Conservation (phyloP, 2,113 vertebrate species). For the Crypturellus undulatus region DNA sequence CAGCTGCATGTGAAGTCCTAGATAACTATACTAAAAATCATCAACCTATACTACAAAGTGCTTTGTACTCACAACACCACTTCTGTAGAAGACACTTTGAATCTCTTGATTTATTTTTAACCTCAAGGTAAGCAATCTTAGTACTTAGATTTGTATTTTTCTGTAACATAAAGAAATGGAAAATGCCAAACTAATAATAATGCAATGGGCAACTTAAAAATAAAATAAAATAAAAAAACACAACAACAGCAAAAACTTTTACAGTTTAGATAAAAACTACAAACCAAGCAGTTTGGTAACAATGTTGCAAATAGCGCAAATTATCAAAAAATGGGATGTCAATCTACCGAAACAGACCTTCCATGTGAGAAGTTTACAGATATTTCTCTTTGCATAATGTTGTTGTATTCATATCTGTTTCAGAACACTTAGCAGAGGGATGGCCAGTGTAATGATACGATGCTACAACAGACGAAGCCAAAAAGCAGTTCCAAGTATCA, state of each 20-base stretch:
- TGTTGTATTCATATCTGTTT: background rate
- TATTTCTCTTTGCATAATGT: background rate
- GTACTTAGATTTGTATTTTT: background rate
- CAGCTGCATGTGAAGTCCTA: background rate
- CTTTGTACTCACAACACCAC: background rate
- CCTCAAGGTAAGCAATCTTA: background rate
- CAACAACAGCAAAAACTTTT: background rate
- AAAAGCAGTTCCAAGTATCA: background rate
- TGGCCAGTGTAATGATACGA: background rate
- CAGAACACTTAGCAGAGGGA: background rate
- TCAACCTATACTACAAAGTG: background rate
- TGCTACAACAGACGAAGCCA: background rate
- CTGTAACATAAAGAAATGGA: background rate
- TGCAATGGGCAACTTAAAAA: background rate
- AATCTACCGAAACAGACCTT: background rate
- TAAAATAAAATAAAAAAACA: too few relatives aligned
- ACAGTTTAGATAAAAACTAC: background rate
- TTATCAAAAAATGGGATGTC: rapidly evolving
- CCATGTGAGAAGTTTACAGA: background rate
- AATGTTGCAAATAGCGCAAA: rapidly evolving
- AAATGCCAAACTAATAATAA: background rate
- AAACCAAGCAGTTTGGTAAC: background rate
- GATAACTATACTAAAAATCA: background rate
- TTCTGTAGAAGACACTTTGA: too few relatives aligned
- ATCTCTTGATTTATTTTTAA: background rate